Conservation (phyloP, 2,113 vertebrate species). For the Pterophyllum scalare region DNA sequence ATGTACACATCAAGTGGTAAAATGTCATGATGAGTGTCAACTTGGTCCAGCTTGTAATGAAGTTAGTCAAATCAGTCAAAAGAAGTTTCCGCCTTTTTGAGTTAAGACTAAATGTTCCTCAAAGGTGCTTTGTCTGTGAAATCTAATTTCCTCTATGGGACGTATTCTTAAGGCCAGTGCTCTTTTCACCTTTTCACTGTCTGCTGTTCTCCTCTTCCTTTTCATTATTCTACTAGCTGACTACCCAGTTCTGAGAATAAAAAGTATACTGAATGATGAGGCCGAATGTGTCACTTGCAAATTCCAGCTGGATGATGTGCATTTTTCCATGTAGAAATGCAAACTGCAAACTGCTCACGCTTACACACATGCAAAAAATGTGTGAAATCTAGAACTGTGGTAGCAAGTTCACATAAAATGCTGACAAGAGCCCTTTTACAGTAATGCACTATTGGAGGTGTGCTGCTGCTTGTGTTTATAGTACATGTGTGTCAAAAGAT, state of each 20-base stretch:
- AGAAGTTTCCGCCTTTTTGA: not conserved
- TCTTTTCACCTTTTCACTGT: not conserved
- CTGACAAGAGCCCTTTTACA: slow-evolving; percentile 63
- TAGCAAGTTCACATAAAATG: slow-evolving; percentile 63
- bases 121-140: slow-evolving; percentile 32
- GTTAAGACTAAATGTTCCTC: slow-evolving; percentile 17
- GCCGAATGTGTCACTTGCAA: slow-evolving; percentile 18
- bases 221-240: slow-evolving; percentile 12
- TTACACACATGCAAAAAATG: slow-evolving; percentile 44
- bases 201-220: not conserved
- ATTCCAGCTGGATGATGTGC: slow-evolving; percentile 11
- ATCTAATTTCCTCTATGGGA: not conserved
- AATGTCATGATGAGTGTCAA: slow-evolving; percentile 13
- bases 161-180: slow-evolving; percentile 8
- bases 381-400: slow-evolving; percentile 75
- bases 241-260: slow-evolving; percentile 18
- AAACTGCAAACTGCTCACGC: slow-evolving; percentile 29
- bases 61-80: slow-evolving; percentile 19
- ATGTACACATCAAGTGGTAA: slow-evolving; percentile 25
- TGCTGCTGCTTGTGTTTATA: slow-evolving; percentile 27
- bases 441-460: slow-evolving; percentile 44
- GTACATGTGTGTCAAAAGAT: slow-evolving; percentile 15
- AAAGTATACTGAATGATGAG: slow-evolving; percentile 13
- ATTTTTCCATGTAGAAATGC: slow-evolving; percentile 31
- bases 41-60: slow-evolving; percentile 33